Conservation (phyloP, 2,797 vertebrate genomes). For the Pipistrellus nathusii region DNA sequence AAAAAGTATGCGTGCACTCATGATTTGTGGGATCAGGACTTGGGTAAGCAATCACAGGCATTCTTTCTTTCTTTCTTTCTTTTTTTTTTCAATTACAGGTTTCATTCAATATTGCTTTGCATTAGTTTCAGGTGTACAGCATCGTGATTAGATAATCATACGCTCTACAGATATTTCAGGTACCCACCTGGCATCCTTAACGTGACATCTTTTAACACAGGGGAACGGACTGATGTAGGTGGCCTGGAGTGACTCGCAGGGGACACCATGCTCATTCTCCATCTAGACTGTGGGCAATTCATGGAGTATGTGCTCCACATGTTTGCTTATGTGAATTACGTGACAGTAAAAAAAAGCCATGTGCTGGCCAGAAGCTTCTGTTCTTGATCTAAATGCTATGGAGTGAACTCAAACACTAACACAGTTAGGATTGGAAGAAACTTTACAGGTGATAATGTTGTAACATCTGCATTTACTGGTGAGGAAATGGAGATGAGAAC, state of each 20-base stretch:
- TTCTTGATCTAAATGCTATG: neutral
- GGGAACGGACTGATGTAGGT: neutral
- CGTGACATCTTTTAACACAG: neutral
- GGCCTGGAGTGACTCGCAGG: neutral
- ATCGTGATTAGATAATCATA: neutral
- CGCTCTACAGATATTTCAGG: neutral
- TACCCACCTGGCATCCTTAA: neutral
- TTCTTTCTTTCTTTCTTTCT: neutral
- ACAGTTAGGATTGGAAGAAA: neutral
- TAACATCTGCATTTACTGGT: neutral
- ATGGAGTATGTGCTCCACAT: neutral
- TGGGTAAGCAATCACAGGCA: neutral
- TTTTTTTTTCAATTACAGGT: neutral
- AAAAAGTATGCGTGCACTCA: neutral
- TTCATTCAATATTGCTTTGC: neutral
- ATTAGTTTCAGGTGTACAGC: neutral
- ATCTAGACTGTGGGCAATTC: neutral
- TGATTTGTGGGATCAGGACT: neutral
- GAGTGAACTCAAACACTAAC: neutral
- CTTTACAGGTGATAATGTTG: neutral
- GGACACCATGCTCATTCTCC: neutral
- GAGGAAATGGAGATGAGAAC: neutral
- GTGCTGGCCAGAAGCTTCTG: neutral
- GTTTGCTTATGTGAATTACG: neutral
- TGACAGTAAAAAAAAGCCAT: neutral